These are phyloP conservation scores for Podarcis siculus DNA, from an alignment of 2,797 vertebrate genomes.

Conservation along the genomic window DNA sequence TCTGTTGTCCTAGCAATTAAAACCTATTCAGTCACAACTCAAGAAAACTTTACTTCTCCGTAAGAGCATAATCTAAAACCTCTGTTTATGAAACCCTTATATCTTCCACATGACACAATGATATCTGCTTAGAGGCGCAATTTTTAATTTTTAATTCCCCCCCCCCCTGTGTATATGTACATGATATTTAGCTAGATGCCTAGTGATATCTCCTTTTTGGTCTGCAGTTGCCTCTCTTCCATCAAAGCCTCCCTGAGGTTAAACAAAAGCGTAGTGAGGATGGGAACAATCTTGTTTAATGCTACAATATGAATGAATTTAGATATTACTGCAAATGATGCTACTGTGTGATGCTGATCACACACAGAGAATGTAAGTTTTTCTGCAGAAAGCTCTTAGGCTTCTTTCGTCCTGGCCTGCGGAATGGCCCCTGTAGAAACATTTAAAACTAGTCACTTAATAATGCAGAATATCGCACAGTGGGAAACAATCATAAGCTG, in stretches of 20 bases:
- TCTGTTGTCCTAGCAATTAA: background rate
- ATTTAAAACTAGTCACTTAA: conserved; percentile 9
- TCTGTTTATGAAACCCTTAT: background rate
- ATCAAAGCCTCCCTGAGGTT: background rate
- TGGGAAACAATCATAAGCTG: conserved; percentile 19
- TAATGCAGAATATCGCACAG: conserved; percentile 7
- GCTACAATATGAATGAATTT: background rate
- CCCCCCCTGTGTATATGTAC: background rate
- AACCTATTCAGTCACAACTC: background rate
- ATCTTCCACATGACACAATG: background rate
- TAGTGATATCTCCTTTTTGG: too few species aligned
- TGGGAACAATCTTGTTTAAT: background rate
- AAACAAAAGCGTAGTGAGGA: background rate
- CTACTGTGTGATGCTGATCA: background rate
- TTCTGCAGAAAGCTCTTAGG: background rate
- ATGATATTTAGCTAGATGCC: too few species aligned
- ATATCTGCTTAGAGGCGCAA: background rate
- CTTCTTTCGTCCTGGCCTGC: conserved; percentile 1
- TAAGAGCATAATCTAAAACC: background rate
- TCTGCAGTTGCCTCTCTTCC: too few species aligned
- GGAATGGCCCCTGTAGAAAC: background rate
- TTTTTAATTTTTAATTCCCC: too few species aligned
- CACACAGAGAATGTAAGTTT: conserved; percentile 1
- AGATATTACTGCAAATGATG: background rate
- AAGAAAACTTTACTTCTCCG: background rate